These are phyloP conservation scores for Drosophila longiperda DNA, from an alignment of 2,888 invertebrate genomes.

Conservation along the genomic window DNA sequence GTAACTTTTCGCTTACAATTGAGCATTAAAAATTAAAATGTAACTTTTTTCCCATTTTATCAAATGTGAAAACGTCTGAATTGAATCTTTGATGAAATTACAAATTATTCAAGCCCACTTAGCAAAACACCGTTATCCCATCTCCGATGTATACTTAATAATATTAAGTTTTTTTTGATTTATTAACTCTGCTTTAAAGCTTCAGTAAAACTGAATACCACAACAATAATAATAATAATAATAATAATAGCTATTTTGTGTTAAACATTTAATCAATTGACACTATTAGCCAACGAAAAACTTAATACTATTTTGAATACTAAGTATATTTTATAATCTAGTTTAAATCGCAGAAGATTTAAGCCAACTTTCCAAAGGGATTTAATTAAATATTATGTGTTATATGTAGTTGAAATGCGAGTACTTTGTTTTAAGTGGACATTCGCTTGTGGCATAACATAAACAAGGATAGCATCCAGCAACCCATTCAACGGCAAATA, in stretches of 20 bases:
- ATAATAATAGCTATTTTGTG: neutral
- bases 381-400: neutral
- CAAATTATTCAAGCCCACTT: neutral
- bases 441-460: neutral
- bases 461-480: neutral
- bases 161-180: neutral
- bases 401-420: constrained; percentile 2
- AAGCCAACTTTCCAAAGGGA: neutral
- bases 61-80: neutral
- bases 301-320: neutral
- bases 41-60: neutral
- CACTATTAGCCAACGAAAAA: neutral
- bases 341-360: neutral
- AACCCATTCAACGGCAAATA: neutral
- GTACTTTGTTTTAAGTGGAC: neutral
- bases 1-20: neutral
- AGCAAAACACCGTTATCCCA: neutral
- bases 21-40: neutral
- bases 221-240: neutral
- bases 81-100: neutral
- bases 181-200: neutral
- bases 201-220: neutral
- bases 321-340: neutral
- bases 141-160: neutral
- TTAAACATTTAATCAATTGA: neutral